These are phyloP conservation scores for Clitarchus hookeri DNA, from an alignment of 2,888 invertebrate species.

Conservation along the genomic window DNA sequence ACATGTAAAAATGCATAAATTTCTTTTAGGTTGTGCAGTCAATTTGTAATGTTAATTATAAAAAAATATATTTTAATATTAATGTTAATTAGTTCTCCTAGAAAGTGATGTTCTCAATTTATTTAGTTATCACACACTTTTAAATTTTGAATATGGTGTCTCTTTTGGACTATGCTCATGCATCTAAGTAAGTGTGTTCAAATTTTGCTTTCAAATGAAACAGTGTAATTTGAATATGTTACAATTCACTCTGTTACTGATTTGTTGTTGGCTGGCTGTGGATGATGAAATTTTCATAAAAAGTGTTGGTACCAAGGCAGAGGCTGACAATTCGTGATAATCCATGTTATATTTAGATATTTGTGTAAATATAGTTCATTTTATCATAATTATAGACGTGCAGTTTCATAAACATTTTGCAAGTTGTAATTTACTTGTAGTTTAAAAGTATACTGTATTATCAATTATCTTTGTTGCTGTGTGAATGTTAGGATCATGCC, in stretches of 20 bases:
- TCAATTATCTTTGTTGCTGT: neutral
- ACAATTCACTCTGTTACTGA: neutral
- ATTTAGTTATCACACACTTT: too few relatives aligned
- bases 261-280: neutral
- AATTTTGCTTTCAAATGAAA: too few relatives aligned
- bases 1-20: too few relatives aligned
- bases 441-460: neutral
- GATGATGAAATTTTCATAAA: neutral
- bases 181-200: too few relatives aligned
- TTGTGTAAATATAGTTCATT: neutral
- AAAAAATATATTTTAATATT: too few relatives aligned
- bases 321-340: neutral
- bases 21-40: too few relatives aligned
- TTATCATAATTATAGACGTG: neutral
- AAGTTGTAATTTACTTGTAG: slow-evolving; percentile 1
- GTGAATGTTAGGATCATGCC: neutral
- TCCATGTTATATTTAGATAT: slow-evolving; percentile 1
- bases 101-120: too few relatives aligned
- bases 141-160: too few relatives aligned
- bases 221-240: neutral
- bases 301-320: neutral
- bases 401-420: slow-evolving; percentile 11
- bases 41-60: too few relatives aligned
- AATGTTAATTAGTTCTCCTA: too few relatives aligned
- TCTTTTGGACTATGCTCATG: too few relatives aligned